Evolutionary conservation across 1,140 invertebrate genomes (phyloP), one percentile per base, ranked within the genome.

Genomic region (Harpegnathos saltator): DNA sequence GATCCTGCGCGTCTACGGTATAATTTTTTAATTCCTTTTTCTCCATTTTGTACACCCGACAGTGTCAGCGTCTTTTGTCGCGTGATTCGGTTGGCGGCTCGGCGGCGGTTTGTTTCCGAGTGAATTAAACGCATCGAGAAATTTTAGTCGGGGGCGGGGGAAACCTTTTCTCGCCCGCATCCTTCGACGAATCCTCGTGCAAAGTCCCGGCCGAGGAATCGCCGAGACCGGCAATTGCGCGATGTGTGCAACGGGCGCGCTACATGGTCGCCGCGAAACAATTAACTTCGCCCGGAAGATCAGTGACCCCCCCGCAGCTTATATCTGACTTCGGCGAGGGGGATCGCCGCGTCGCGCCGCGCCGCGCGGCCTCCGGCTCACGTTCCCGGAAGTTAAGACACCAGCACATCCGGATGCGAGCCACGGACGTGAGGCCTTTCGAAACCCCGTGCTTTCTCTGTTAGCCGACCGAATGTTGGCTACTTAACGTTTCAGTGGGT

Each of bases 351-450:
- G 65, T 73, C 73, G 86, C 63, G 62, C 65, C 52, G 54, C 58
- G 77, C 83, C 58, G 58, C 38, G 72, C 72, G 58, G 86, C 90
- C 90, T 89, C 85, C 71, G 84, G 75, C 91, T 93, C 93, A 94
- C 93, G 92, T 94, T 92, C 90, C 91, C 92, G 93, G 93, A 94
- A 93, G 92, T 93, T 87, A 86, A 87, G 84, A 91, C 89, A 91
- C 86, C 87, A 87, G 91, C 93, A 91, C 89, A 90, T 92, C 93
- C 93, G 92, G 92, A 93, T 91, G 89, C 90, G 88, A 91, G 86
- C 83, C 87, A 90, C 85, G 91, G 85, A 93, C 92, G 90, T 91
- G 92, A 89, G 75, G 86, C 87, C 85, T 91, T 77, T 82, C 84
- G 80, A 82, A 89, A 84, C 82, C 59, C 65, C 71, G 65, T 63